Percentiles rank a stretch among this genome's conserved stretches.
phyloP scores from a whole-genome alignment of 2,888 invertebrate genomes.

The Diogma glabrata region DNA sequence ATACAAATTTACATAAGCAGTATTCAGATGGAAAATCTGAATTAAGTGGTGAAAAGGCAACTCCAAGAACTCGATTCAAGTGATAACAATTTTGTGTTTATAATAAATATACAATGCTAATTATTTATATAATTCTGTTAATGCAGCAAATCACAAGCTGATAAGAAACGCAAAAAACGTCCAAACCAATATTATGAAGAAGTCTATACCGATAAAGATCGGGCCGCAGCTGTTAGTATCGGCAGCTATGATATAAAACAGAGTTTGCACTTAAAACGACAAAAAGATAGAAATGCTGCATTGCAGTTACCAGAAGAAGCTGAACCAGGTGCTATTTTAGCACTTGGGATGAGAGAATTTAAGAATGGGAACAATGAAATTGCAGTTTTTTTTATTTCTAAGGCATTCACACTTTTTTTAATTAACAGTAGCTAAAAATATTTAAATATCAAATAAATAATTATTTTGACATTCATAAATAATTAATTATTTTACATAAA shows the following conservation, averaged over 20 bases:
- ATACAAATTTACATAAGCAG: slow-evolving; percentile 15
- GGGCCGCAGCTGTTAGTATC: slow-evolving; percentile 76
- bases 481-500: too few relatives aligned
- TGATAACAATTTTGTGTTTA: not conserved
- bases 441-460: too few relatives aligned
- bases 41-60: slow-evolving; percentile 8
- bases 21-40: slow-evolving; percentile 12
- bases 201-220: slow-evolving; percentile 79
- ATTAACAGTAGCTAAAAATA: not conserved
- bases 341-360: slow-evolving; percentile 65
- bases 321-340: slow-evolving; percentile 62
- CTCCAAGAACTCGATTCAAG: slow-evolving; percentile 4
- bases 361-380: slow-evolving; percentile 58
- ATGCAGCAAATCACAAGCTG: too few relatives aligned
- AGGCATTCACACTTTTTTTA: slow-evolving; percentile 40
- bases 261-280: slow-evolving; percentile 65
- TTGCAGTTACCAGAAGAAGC: slow-evolving; percentile 67
- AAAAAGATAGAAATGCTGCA: slow-evolving; percentile 60
- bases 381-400: slow-evolving; percentile 64
- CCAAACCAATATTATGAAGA: slow-evolving; percentile 47
- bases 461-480: too few relatives aligned
- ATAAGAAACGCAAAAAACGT: not conserved
- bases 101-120: not conserved
- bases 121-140: not conserved
- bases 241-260: slow-evolving; percentile 75